phyloP scores from a whole-genome alignment of 2,888 invertebrate genomes.

The Nephrocerus scutellatus region DNA sequence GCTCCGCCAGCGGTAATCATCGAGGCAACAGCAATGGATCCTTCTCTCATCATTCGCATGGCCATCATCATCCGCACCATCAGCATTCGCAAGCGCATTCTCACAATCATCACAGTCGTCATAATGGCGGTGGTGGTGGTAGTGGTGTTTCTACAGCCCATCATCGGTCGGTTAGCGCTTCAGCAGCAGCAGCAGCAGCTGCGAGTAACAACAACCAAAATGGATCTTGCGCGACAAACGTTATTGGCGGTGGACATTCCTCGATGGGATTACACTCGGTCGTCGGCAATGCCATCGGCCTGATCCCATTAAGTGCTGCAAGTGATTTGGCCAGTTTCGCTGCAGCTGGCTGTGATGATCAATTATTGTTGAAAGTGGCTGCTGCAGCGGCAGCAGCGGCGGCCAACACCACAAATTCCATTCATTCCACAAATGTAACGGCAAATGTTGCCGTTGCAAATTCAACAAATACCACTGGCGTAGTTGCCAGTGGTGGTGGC shows the following conservation, averaged over 20 bases:
- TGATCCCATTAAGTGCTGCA: conserved; percentile 30
- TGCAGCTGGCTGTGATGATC: conserved; percentile 40
- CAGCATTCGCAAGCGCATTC: conserved; percentile 24
- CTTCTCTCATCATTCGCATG: conserved; percentile 26
- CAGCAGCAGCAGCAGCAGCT: conserved; percentile 33
- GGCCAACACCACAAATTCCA: too few species aligned
- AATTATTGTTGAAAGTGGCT: conserved; percentile 17
- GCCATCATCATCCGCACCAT: conserved; percentile 26
- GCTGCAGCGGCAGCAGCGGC: conserved; percentile 18
- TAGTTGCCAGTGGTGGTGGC: too few species aligned
- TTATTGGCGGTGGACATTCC: too few species aligned
- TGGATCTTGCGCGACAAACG: conserved; percentile 19
- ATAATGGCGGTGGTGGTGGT: conserved; percentile 25
- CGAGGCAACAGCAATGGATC: conserved; percentile 18
- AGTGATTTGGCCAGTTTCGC: conserved; percentile 36
- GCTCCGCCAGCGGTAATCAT: conserved; percentile 21
- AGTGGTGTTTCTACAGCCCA: conserved; percentile 27
- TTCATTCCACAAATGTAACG: too few species aligned
- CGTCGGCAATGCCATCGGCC: conserved; percentile 31
- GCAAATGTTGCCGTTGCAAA: too few species aligned
- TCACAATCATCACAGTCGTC: conserved; percentile 39
- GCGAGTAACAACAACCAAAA: conserved; percentile 29
- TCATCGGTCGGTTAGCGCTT: conserved; percentile 42
- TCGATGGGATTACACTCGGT: too few species aligned
- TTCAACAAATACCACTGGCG: too few species aligned